Evolutionary conservation across 2,113 vertebrate species (phyloP), one percentile per base, ranked within the genome.

Genomic region (Ochotona princeps): DNA sequence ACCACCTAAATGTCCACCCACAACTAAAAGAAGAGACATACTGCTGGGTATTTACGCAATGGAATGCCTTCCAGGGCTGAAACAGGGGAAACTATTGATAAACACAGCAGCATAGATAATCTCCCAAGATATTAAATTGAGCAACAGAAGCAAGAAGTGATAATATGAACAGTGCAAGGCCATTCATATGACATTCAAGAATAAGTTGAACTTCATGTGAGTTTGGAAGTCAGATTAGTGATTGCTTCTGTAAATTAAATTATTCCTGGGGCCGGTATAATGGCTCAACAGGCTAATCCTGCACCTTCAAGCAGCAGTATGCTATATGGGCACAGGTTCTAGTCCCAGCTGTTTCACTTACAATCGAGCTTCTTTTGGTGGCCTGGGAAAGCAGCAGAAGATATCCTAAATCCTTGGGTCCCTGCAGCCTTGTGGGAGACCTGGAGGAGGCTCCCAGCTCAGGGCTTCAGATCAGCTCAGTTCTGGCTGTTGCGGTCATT

Each of bases 1-100:
- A 57, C 30, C 79, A 79, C 8, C 81, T 81, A 86, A 78, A 86
- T 21, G 57, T 89, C 76, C 44, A 74, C 79, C 75, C 83, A 66
- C 75, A 69, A 92, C 70, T 83, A 74, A 85, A 95, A 61, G n/a
- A 6, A 47, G 21, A 95, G 92, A 87, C 51, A 90, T 60, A 84
- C 70, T 38, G 66, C 86, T 80, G 51, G 51, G 25, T 95, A 74
- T 94, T 94, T 92, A 94, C 83, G 81, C 63, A 80, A 26, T 60
- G 15, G 35, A 91, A 60, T 44, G 14, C 73, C 72, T 32, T 38
- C 87, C 54, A 87, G 73, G 54, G 35, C 84, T 82, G 2, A 75
- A 72, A 84, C 90, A 81, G 73, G 72, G 75, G 14, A 70, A 61
- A 84, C 67, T 92, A 35, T 83, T 75, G 61, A 84, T 72, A 88